A percentile compares a stretch with the other conserved stretches of the same genome.
These are phyloP conservation scores for Synergus itoensis DNA, from an alignment of 2,888 invertebrate species.

Conservation along the genomic window DNA sequence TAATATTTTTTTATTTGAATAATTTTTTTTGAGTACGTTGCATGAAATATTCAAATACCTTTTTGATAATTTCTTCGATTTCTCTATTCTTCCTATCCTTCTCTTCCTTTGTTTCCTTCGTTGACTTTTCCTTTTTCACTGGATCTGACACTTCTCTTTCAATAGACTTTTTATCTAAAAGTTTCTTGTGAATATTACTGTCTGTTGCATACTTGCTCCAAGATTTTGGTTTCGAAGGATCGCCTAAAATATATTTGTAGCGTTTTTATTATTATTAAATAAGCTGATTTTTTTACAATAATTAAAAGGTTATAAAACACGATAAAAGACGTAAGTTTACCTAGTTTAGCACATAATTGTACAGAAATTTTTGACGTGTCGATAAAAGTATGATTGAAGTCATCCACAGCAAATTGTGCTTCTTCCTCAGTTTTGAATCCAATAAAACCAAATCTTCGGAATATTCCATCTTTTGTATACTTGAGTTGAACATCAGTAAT, in stretches of 20 bases:
- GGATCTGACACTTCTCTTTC: constrained; percentile 49
- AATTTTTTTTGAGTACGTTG: neutral
- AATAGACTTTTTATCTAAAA: constrained; percentile 62
- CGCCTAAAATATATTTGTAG: constrained; percentile 73
- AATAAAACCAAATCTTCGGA: constrained; percentile 95
- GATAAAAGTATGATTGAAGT: constrained; percentile 91
- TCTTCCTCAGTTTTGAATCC: constrained; percentile 92
- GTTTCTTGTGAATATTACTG: constrained; percentile 82
- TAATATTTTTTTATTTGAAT: constrained; percentile 32
- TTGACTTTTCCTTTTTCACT: constrained; percentile 66
- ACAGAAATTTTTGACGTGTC: constrained; percentile 90
- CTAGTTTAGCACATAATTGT: constrained; percentile 85
- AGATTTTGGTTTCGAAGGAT: constrained; percentile 88
- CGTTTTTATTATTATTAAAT: neutral
- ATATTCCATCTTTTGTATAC: constrained; percentile 93
- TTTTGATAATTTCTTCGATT: constrained; percentile 84
- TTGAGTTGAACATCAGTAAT: constrained; percentile 97
- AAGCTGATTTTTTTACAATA: neutral
- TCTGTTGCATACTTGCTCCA: constrained; percentile 96
- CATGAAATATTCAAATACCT: constrained; percentile 77
- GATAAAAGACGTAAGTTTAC: constrained; percentile 73
- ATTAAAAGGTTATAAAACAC: neutral
- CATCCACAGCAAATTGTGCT: constrained; percentile 87
- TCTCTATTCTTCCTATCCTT: constrained; percentile 75
- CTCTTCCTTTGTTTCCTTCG: constrained; percentile 60